phyloP scores from a whole-genome alignment of 2,113 vertebrate genomes.

The Halichoerus grypus region DNA sequence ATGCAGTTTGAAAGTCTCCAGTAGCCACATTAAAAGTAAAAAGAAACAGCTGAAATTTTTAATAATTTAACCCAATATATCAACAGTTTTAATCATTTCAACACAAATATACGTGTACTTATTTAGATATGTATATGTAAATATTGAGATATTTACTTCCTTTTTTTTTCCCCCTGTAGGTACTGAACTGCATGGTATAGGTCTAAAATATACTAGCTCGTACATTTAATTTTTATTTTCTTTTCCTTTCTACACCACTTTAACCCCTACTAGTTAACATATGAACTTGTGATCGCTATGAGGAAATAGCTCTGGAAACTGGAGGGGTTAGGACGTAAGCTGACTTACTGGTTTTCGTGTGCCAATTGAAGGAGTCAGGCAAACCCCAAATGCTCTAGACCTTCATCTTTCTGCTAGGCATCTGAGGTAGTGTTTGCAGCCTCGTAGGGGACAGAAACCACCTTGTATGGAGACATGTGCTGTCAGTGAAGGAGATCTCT shows the following conservation, averaged over 20 bases:
- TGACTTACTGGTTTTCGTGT: background rate
- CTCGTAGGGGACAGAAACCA: background rate
- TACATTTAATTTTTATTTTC: background rate
- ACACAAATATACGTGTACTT: background rate
- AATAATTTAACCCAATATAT: background rate
- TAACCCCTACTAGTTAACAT: background rate
- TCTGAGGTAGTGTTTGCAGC: background rate
- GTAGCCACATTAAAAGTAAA: background rate
- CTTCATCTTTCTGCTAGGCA: background rate
- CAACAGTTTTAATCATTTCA: background rate
- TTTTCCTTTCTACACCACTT: background rate
- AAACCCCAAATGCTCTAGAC: background rate
- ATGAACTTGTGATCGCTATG: background rate
- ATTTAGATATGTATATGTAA: background rate
- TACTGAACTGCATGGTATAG: background rate
- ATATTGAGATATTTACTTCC: background rate
- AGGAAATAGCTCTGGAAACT: background rate
- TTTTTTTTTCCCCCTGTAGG: background rate
- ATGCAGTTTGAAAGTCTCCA: background rate
- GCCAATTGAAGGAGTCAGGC: background rate
- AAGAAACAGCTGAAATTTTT: slow-evolving; percentile 41
- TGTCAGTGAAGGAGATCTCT: background rate
- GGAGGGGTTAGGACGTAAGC: background rate
- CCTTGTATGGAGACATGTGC: background rate
- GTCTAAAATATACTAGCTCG: background rate